Conservation (phyloP, 2,888 invertebrate species). For the Netelia virgata region DNA sequence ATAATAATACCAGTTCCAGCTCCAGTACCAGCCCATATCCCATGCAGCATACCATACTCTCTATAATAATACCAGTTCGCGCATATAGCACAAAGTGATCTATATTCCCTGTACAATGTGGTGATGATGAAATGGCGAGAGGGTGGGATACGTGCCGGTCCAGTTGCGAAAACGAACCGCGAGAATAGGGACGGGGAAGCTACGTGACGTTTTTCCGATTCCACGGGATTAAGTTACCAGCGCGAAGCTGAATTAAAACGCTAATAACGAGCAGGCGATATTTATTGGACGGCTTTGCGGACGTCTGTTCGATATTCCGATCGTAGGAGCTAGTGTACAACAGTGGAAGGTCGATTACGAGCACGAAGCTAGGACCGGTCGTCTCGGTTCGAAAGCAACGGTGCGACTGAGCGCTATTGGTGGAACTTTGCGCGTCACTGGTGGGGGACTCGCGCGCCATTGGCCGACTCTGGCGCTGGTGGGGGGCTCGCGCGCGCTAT, state of each 20-base stretch:
- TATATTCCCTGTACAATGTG: background rate
- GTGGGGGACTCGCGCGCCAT: background rate
- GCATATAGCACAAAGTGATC: background rate
- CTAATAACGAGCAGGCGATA: constrained; percentile 83
- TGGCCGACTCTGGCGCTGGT: background rate
- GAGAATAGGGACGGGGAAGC: constrained; percentile 24
- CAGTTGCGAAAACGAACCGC: constrained; percentile 50
- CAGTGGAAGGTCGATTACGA: constrained; percentile 21
- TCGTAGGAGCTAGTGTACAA: background rate
- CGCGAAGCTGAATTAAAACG: constrained; percentile 82
- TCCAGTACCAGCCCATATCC: constrained; percentile 52
- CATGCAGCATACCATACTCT: constrained; percentile 35
- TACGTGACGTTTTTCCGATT: constrained; percentile 80
- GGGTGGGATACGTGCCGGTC: constrained; percentile 6
- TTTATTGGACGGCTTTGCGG: constrained; percentile 81
- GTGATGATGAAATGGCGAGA: constrained; percentile 33
- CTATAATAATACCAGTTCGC: constrained; percentile 44
- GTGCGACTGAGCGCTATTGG: background rate
- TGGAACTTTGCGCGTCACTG: background rate
- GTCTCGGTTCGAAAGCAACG: background rate
- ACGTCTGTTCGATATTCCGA: constrained; percentile 36
- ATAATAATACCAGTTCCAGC: constrained; percentile 48
- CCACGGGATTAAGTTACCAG: constrained; percentile 81
- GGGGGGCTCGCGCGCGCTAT: background rate
- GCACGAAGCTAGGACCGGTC: background rate